phyloP scores from a whole-genome alignment of 2,113 vertebrate species.

The Chaetops frenatus region DNA sequence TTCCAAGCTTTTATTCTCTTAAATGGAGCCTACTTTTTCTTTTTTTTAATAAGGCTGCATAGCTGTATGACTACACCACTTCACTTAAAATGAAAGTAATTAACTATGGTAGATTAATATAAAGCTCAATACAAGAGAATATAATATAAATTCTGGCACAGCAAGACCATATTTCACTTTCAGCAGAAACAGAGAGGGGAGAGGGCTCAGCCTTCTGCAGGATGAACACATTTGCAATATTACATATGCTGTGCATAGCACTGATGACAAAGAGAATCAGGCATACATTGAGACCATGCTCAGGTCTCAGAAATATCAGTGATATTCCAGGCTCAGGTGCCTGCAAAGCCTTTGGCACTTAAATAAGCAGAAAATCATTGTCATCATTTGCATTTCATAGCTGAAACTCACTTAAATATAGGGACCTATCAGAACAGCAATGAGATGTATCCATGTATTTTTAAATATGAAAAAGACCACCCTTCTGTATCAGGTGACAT shows the following conservation, averaged over 20 bases:
- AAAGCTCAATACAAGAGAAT: background rate
- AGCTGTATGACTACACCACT: background rate
- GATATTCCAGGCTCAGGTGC: background rate
- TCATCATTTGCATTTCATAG: background rate
- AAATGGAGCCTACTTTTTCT: background rate
- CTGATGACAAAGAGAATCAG: background rate
- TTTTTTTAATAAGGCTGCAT: background rate
- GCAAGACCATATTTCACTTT: background rate
- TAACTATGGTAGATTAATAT: background rate
- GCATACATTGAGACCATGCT: fast-evolving
- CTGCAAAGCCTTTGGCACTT: background rate
- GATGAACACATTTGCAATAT: background rate
- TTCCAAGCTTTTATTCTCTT: background rate
- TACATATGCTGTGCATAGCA: background rate
- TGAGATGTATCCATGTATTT: background rate
- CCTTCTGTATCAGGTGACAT: background rate
- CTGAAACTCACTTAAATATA: background rate
- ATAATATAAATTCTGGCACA: background rate
- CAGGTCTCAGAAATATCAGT: background rate
- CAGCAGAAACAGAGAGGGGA: background rate
- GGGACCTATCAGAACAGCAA: background rate
- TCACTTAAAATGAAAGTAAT: background rate
- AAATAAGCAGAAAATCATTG: background rate
- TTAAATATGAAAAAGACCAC: background rate
- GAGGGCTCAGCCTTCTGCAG: background rate